Percentiles rank a stretch among this genome's conserved stretches.
Evolutionary conservation across 2,797 vertebrate species (phyloP).

Genomic region (Sphenopsis melanotis): DNA sequence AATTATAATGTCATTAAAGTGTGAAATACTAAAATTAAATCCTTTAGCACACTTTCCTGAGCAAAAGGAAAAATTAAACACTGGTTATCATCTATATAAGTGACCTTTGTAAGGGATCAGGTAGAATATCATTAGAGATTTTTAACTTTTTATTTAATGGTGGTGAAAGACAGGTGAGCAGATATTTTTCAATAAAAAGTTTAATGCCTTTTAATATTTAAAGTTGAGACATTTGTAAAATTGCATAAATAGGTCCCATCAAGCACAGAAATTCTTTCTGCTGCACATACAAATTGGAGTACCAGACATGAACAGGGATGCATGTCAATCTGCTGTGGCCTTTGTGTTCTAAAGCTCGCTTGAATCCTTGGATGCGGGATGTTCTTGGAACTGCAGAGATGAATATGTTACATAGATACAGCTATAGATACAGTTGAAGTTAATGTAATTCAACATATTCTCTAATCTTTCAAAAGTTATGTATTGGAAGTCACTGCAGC

Average conservation of each 20-base stretch:
- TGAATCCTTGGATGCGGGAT: background rate
- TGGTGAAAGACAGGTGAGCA: background rate
- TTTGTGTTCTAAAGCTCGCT: background rate
- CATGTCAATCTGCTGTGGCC: background rate
- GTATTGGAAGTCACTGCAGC: background rate
- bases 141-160: background rate
- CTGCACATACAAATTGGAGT: background rate
- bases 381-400: background rate
- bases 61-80: background rate
- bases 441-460: background rate
- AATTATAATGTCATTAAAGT: background rate
- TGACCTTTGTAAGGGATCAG: background rate
- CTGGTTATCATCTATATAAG: background rate
- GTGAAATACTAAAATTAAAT: background rate
- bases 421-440: background rate
- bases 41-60: background rate
- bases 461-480: background rate
- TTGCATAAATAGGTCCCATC: background rate
- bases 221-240: background rate
- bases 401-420: background rate
- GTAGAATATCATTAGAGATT: background rate
- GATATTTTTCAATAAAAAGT: background rate
- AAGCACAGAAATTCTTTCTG: background rate
- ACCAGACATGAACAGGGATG: background rate
- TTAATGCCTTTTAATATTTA: background rate